Evolutionary conservation across 1,140 invertebrate species (phyloP), one percentile per base, ranked within the genome.

Genomic region (Drosophila suzukii): DNA sequence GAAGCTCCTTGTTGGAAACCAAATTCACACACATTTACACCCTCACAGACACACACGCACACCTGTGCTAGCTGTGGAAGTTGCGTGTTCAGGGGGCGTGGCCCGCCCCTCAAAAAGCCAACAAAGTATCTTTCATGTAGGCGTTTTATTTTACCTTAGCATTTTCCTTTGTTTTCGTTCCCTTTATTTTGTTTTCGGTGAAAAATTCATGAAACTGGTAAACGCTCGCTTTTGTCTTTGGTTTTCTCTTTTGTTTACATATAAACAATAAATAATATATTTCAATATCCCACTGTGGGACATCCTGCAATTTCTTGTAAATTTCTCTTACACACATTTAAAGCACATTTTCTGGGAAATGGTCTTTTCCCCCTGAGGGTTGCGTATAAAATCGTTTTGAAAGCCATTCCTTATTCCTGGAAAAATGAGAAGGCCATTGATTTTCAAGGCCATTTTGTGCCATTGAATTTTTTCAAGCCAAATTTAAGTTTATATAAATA

Each of bases 231-330:
- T 57, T 47, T 71, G 67, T 57, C 32, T 55, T 39, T 56, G 32
- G 24, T 30, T 15, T 27, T 43, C 38, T 32, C 30, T 43, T 38
- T 24, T 61, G 62, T 61, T 85, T 70, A 58, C 63, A 60, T 70
- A 86, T 68, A 70, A 71, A 75, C 67, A 81, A 85, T 67, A 86
- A 61, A 75, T 71, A 49, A 67, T 38, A 55, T 59, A 65, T 75
- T 75, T 59, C 47, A 66, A 75, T 49, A 54, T 57, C n/a, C 50
- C 46, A 32, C 41, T 47, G 34, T 27, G 47, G 47, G 53, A 55
- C 41, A 43, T 38, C 10, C 10, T 15, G 17, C 5, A 49, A 32
- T 34, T 41, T 62, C 44, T 15, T 41, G 44, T 24, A 32, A 30
- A 27, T 30, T 46, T 30, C 27, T 17, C 36, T 34, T 66, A 15